phyloP scores from a whole-genome alignment of 2,888 invertebrate species.

The Uropetala carovei region DNA sequence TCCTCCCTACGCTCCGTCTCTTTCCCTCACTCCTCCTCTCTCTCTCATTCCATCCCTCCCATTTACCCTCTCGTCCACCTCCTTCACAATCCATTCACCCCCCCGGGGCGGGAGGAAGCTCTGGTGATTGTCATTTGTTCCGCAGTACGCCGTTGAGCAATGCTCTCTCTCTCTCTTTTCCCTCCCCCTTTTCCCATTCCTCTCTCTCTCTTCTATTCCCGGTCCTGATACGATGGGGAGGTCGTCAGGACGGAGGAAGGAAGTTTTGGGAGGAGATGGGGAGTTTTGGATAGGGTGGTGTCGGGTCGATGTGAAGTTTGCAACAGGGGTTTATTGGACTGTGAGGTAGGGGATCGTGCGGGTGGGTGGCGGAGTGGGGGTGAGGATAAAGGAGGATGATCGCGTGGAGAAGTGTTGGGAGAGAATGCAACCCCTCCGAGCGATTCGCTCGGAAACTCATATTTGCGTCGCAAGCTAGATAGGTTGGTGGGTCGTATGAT shows the following conservation, averaged over 20 bases:
- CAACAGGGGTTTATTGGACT: constrained; percentile 6
- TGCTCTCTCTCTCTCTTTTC: not conserved
- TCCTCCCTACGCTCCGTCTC: not conserved
- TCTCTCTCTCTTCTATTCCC: not conserved
- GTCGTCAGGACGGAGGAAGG: not conserved
- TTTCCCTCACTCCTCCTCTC: not conserved
- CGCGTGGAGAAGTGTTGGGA: constrained; percentile 53
- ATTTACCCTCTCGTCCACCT: not conserved
- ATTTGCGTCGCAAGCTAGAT: constrained; percentile 21
- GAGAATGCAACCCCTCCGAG: constrained; percentile 27
- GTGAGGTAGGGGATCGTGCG: not conserved
- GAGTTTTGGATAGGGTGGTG: not conserved
- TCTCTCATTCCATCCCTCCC: not conserved
- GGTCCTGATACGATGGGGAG: not conserved
- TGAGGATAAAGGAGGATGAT: constrained; percentile 22
- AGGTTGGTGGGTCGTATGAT: constrained; percentile 32
- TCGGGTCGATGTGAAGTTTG: constrained; percentile 56
- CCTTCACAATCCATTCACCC: constrained; percentile 29
- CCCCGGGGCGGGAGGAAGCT: constrained; percentile 41
- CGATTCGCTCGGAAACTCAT: constrained; percentile 28
- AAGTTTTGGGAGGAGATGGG: not conserved
- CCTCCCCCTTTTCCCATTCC: not conserved
- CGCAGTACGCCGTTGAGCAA: constrained; percentile 43
- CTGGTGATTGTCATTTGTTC: constrained; percentile 57
- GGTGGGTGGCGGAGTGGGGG: constrained; percentile 2